Evolutionary conservation across 30 jellyfish, hydroid and myxozoan genomes (phyloP).

Genomic region (Hydractinia symbiolongicarpus): DNA sequence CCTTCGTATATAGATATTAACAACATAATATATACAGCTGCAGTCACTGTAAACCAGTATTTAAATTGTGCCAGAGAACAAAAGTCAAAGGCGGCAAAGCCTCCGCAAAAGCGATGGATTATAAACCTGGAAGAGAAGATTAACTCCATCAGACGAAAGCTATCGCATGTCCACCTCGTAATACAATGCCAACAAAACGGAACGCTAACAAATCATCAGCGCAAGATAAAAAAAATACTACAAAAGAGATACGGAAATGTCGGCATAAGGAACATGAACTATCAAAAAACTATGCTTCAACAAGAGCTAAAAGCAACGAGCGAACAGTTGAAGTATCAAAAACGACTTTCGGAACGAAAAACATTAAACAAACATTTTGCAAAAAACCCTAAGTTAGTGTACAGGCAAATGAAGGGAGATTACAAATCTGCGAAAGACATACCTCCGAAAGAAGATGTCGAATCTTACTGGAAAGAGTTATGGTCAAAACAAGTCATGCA

Average conservation of each 20-base stretch:
- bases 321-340: neutral
- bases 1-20: neutral
- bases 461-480: neutral
- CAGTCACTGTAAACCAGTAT: neutral
- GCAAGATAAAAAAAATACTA: neutral
- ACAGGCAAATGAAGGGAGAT: neutral
- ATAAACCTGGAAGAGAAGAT: constrained; percentile 13
- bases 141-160: neutral
- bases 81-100: neutral
- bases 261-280: neutral
- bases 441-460: constrained; percentile 6
- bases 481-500: constrained; percentile 12
- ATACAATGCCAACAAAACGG: constrained; percentile 8
- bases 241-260: too few relatives aligned
- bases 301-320: constrained; percentile 18
- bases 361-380: neutral
- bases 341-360: neutral
- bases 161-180: neutral
- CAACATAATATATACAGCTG: neutral
- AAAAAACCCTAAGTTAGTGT: constrained; percentile 2
- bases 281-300: neutral
- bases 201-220: constrained; percentile 18
- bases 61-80: neutral
- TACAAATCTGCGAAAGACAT: neutral
- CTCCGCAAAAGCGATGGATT: constrained; percentile 12